phyloP scores from a whole-genome alignment of 2,113 vertebrate species.

The Bambusicola thoracicus region DNA sequence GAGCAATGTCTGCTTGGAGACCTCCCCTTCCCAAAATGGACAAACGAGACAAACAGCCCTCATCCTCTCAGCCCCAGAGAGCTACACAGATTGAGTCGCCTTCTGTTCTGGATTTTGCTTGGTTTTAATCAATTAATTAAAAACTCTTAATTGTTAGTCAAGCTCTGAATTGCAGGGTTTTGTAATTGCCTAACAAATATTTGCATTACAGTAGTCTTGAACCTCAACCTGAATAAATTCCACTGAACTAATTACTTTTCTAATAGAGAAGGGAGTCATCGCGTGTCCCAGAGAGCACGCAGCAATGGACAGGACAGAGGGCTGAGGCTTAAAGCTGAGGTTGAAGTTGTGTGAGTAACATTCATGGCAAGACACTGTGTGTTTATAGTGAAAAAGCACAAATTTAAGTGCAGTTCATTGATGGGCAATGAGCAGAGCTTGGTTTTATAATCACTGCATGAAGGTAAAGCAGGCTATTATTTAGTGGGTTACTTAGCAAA shows the following conservation, averaged over 20 bases:
- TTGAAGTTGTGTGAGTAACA: neutral
- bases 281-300: neutral
- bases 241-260: constrained; percentile 30
- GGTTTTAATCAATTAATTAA: constrained; percentile 41
- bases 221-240: constrained; percentile 38
- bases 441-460: neutral
- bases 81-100: neutral
- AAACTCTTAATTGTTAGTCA: constrained; percentile 25
- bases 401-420: neutral
- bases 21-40: constrained; percentile 48
- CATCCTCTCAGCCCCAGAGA: neutral
- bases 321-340: neutral
- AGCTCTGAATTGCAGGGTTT: constrained; percentile 28
- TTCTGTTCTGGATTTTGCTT: constrained; percentile 21
- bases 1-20: constrained; percentile 9
- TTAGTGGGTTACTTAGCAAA: constrained; percentile 25
- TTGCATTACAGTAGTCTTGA: neutral
- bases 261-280: neutral
- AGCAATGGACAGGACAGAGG: neutral
- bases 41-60: neutral
- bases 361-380: neutral
- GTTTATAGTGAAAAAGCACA: neutral
- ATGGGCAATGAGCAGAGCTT: neutral
- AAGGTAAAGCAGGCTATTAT: neutral
- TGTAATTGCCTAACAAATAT: constrained; percentile 39